Evolutionary conservation across 2,888 invertebrate genomes (phyloP).

Genomic region (Scaptomyza caliginosa): DNA sequence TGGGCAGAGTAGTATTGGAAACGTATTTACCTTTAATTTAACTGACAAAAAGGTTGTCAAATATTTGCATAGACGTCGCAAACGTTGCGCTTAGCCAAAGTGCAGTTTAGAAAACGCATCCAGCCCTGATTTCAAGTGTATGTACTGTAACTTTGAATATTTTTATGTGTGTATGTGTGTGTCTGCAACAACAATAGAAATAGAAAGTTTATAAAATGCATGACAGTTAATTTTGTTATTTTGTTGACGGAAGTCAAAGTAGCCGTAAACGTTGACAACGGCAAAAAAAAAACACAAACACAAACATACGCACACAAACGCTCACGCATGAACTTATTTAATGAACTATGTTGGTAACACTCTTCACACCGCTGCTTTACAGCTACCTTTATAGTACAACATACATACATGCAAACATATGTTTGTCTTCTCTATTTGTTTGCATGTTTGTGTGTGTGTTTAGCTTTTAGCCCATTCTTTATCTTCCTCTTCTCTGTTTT

Average conservation of each 20-base stretch:
- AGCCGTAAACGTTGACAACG: constrained; percentile 36
- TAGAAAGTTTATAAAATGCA: constrained; percentile 68
- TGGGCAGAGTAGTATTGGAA: constrained; percentile 24
- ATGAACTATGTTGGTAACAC: constrained; percentile 37
- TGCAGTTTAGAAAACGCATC: constrained; percentile 54
- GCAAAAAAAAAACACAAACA: constrained; percentile 20
- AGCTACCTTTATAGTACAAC: constrained; percentile 35
- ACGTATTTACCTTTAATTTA: constrained; percentile 43
- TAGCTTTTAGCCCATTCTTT: constrained; percentile 64
- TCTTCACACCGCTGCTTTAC: constrained; percentile 45
- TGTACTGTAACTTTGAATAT: constrained; percentile 25
- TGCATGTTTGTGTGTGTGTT: constrained; percentile 15
- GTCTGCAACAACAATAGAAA: constrained; percentile 62
- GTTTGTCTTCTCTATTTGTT: constrained; percentile 41
- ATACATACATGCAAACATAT: constrained; percentile 10
- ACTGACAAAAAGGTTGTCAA: constrained; percentile 50
- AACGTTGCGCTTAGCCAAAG: constrained; percentile 30
- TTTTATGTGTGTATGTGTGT: constrained; percentile 12
- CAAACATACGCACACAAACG: constrained; percentile 4
- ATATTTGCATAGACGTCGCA: constrained; percentile 44
- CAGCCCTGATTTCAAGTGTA: constrained; percentile 1
- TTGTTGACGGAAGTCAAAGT: constrained; percentile 73
- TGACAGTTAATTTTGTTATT: constrained; percentile 22
- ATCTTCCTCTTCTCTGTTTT: constrained; percentile 37
- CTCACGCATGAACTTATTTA: constrained; percentile 18